Conservation (phyloP, 2,113 vertebrate genomes). For the Grus americana region DNA sequence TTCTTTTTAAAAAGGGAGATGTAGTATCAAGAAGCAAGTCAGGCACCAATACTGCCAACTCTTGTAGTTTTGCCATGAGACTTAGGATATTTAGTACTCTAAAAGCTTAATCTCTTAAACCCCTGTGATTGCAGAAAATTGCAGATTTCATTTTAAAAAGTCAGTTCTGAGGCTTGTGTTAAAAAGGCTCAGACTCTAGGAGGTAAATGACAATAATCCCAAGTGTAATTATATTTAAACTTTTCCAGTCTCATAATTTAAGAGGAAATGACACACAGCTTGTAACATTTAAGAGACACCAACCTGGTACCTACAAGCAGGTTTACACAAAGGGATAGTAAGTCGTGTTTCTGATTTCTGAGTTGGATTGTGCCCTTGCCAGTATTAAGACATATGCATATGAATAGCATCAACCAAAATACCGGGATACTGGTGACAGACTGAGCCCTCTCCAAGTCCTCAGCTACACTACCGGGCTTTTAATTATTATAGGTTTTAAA, state of each 20-base stretch:
- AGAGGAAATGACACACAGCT: background rate
- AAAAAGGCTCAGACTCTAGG: background rate
- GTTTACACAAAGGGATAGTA: background rate
- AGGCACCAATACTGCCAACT: background rate
- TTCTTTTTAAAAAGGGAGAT: background rate
- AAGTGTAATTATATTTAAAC: background rate
- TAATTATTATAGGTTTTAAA: background rate
- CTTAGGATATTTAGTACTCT: background rate
- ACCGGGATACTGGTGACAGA: background rate
- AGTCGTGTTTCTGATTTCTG: background rate
- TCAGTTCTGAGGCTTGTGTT: background rate
- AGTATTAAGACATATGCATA: accelerated
- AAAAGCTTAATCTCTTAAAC: background rate
- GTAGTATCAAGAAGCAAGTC: background rate
- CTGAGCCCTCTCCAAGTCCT: background rate
- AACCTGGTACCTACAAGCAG: background rate
- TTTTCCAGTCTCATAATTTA: background rate
- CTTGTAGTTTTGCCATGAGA: background rate
- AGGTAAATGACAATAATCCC: background rate
- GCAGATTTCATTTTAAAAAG: background rate
- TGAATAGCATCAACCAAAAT: background rate
- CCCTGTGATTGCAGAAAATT: background rate
- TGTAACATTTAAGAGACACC: background rate
- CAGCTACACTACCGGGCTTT: background rate
- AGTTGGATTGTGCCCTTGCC: background rate